Conservation (phyloP, 2,113 vertebrate genomes). For the Pseudopipra pipra region DNA sequence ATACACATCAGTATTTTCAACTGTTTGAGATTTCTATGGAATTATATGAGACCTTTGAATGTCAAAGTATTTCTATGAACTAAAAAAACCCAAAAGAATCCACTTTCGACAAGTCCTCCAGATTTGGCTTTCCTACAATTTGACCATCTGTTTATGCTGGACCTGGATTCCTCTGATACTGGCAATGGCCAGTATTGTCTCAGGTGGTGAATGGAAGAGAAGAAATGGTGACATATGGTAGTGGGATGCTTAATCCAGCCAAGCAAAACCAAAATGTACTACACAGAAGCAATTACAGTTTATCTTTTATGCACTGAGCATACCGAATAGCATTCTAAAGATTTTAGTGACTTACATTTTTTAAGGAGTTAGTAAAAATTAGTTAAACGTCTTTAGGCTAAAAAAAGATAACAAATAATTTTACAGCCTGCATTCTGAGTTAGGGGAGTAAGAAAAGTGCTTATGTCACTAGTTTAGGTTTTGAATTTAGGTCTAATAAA, state of each 20-base stretch:
- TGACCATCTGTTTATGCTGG: conserved; percentile 67
- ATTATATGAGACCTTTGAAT: conserved; percentile 18
- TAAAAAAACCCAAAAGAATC: not conserved
- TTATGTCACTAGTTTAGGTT: not conserved
- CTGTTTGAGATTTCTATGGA: not conserved
- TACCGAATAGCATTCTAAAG: not conserved
- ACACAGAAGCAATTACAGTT: conserved; percentile 53
- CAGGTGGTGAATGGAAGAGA: conserved; percentile 65
- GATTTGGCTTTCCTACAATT: conserved; percentile 54
- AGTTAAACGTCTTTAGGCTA: not conserved
- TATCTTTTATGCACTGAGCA: conserved; percentile 11
- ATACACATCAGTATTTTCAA: not conserved
- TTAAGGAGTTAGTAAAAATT: not conserved
- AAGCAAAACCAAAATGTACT: conserved; percentile 25
- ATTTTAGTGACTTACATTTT: not conserved
- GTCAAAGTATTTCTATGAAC: not conserved
- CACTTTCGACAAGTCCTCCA: not conserved
- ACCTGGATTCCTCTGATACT: conserved; percentile 38
- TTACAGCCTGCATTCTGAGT: not conserved
- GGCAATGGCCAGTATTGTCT: conserved; percentile 56
- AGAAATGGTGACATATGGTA: conserved; percentile 67
- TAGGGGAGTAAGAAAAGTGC: not conserved
- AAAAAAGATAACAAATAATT: not conserved
- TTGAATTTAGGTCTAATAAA: not conserved
- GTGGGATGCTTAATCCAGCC: conserved; percentile 27